Evolutionary conservation across 2,888 invertebrate genomes (phyloP).

Genomic region (Cerastoderma edule): DNA sequence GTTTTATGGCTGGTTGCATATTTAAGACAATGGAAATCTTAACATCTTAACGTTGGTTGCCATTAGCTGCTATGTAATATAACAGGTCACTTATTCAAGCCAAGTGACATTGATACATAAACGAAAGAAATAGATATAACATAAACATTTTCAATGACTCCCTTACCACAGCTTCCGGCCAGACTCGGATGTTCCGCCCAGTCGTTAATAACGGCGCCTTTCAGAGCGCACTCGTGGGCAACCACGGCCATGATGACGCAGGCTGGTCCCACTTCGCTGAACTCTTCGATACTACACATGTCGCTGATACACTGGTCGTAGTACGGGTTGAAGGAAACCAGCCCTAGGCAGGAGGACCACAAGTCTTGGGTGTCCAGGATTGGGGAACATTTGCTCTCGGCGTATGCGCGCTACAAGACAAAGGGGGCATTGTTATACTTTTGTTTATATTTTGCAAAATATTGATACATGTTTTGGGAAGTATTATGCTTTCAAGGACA

Average conservation of each 20-base stretch:
- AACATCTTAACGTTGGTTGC: no score
- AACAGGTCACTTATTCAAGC: no score
- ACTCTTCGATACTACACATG: slow-evolving; percentile 38
- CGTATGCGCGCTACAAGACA: slow-evolving; percentile 33
- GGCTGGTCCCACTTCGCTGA: slow-evolving; percentile 33
- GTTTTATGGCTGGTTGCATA: no score
- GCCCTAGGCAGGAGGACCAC: slow-evolving; percentile 40
- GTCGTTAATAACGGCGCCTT: slow-evolving; percentile 46
- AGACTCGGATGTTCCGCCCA: slow-evolving; percentile 47
- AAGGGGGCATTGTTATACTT: no score
- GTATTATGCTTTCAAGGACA: no score
- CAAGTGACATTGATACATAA: no score
- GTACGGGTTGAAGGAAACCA: slow-evolving; percentile 51
- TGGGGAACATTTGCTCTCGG: slow-evolving; percentile 38
- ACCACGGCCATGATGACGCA: slow-evolving; percentile 59
- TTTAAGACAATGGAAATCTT: no score
- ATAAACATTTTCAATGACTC: no score
- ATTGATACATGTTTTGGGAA: no score
- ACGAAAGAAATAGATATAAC: no score
- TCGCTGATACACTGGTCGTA: slow-evolving; percentile 57
- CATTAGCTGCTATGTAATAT: no score
- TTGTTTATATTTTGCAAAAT: no score
- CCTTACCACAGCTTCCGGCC: slow-evolving; percentile 50
- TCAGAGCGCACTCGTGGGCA: slow-evolving; percentile 55
- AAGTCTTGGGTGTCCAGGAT: slow-evolving; percentile 40